Evolutionary conservation across 64 coral and sea anemone genomes (phyloP), one percentile per base, ranked within the genome.

Genomic region (Acropora yongei): DNA sequence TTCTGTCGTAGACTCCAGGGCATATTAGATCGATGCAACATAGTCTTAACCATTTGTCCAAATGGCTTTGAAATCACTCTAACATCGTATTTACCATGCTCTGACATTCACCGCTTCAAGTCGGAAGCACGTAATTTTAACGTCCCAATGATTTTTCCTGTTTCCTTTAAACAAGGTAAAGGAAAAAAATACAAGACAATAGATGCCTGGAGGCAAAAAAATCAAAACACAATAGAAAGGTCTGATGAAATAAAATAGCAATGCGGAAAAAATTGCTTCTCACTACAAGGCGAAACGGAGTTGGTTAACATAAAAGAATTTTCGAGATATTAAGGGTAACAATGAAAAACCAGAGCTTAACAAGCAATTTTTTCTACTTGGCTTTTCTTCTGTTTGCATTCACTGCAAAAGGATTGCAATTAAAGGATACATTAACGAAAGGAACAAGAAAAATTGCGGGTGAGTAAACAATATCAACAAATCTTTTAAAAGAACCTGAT

Each of bases 261-360:
- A 78, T 49, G 76, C 76, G 76, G 76, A 78, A 78, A 78, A 78
- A 78, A n/a, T 49, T 49, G 76, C 18, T 78, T 47, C 18, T 2
- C 17, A 71, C 9, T 5, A 5, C 19, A 71, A 63, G 11, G 3
- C 11, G 13, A 8, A 13, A 14, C 17, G 18, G 18, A 20, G 3
- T 1, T 19, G 13, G 68, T 39, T 39, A 20, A 20, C 39, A 30
- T 30, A 30, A 30, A n/a, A 17, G 5, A n/a, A 47, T 49, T 16
- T 17, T 49, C 16, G 13, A n/a, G 18, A 6, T 17, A 20, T 71
- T 4, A 39, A 51, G 1, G 17, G 5, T 13, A n/a, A 42, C 47
- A 44, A 78, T 78, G 76, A 48, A 78, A 5, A 46, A 45, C 10
- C 74, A 45, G 17, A 77, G 11, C 1, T 11, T 77, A 30, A 30